These are phyloP conservation scores for Aurelia sp. DNA, from an alignment of 30 jellyfish, hydroid and myxozoan genomes.

Conservation along the genomic window DNA sequence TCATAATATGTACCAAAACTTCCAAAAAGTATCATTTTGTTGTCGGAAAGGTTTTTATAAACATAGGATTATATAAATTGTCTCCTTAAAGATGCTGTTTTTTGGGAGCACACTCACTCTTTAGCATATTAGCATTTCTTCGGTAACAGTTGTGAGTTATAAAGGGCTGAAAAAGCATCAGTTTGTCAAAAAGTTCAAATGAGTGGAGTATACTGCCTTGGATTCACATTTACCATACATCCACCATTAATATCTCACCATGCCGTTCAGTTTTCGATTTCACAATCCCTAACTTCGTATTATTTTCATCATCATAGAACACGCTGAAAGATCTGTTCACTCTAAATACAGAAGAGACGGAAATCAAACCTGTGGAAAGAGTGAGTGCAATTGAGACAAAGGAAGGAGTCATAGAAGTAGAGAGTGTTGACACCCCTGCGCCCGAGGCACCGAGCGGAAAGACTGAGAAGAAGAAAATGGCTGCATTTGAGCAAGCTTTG, in stretches of 20 bases:
- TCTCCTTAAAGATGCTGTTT: no score
- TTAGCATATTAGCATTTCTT: no score
- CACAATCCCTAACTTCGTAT: not conserved
- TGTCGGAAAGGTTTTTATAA: no score
- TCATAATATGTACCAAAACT: no score
- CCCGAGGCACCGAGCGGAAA: constrained; percentile 34
- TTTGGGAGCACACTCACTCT: no score
- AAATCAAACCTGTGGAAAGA: not conserved
- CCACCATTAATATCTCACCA: not conserved
- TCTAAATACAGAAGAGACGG: not conserved
- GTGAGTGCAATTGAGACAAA: constrained; percentile 15
- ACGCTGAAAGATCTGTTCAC: constrained; percentile 80
- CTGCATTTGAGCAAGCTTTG: constrained; percentile 85
- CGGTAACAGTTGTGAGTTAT: no score
- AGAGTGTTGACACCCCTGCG: constrained; percentile 23
- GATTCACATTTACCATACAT: no score
- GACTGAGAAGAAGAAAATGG: constrained; percentile 53
- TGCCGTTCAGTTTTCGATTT: constrained; percentile 1
- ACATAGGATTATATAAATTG: no score
- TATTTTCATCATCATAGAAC: constrained; percentile 16
- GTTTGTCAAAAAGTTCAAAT: no score
- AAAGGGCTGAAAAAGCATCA: no score
- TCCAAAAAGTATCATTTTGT: no score
- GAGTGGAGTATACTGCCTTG: no score
- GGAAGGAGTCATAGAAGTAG: constrained; percentile 54